These are phyloP conservation scores for Apodemus agrarius DNA, from an alignment of 2,797 vertebrate species.

Conservation along the genomic window DNA sequence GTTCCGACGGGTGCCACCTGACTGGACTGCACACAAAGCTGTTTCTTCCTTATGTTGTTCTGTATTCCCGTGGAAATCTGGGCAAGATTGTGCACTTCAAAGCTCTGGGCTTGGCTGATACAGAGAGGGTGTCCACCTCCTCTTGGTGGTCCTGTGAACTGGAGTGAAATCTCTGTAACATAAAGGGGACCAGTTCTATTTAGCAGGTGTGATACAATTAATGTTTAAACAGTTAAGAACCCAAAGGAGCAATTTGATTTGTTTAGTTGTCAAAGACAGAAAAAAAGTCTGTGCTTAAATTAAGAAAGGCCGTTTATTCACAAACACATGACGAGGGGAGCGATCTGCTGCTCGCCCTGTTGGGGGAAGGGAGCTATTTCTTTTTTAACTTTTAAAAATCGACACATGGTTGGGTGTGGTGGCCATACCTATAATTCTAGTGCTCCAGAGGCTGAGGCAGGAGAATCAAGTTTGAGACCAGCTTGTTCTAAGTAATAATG, in stretches of 20 bases:
- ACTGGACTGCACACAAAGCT: slow-evolving; percentile 43
- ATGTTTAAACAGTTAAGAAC: background rate
- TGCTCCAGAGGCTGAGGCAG: background rate
- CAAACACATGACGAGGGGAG: background rate
- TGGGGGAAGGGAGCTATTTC: background rate
- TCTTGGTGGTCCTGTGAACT: slow-evolving; percentile 35
- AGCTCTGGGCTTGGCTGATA: slow-evolving; percentile 33
- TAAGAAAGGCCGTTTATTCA: background rate
- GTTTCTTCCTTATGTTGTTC: slow-evolving; percentile 31
- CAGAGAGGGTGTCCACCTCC: background rate
- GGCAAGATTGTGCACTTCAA: slow-evolving; percentile 44
- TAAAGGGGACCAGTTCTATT: background rate
- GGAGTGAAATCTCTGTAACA: background rate
- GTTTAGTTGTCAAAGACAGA: slow-evolving; percentile 16
- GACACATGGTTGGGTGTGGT: background rate
- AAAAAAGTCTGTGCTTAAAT: background rate
- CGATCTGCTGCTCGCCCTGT: background rate
- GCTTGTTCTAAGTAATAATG: background rate
- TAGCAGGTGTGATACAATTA: background rate
- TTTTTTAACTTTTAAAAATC: background rate
- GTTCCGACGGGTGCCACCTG: background rate
- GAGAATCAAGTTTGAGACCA: background rate
- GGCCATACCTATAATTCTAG: background rate
- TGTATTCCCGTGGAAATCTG: slow-evolving; percentile 45
- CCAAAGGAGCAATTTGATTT: background rate